Evolutionary conservation across 2,113 vertebrate genomes (phyloP), one percentile per base, ranked within the genome.

Genomic region (Mastomys coucha): DNA sequence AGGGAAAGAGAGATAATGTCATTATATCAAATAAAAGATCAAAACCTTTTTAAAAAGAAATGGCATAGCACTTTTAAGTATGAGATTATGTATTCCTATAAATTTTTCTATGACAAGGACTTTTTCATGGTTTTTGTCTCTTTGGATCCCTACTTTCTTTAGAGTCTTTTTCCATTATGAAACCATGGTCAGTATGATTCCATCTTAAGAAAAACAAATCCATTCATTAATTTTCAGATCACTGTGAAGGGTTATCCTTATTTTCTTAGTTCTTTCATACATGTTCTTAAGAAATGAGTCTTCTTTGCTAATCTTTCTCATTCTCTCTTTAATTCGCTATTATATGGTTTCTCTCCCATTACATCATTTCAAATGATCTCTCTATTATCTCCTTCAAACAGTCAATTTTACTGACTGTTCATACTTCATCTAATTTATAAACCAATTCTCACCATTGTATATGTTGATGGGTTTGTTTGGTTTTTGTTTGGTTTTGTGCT

Each of bases 231-330:
- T 56, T 70, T 51, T 95, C 49, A 16, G 69, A 26, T 63, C 0
- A 22, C 3, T 87, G 2, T 19, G 63, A 60, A 73, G 24, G 39
- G 31, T 39, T 91, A 16, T 49, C 51, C 8, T 93, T 51, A 49
- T 69, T 89, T 89, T 65, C 63, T 86, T 67, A 5, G 56, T 82
- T 88, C 14, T 73, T 92, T 88, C 22, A 72, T 6, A 89, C 26
- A 33, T 82, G 28, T 88, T 95, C 31, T 82, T 93, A 87, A 92
- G 33, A 31, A 81, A 60, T 76, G 72, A 45, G 45, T 94, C 85
- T 94, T 63, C 81, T 76, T 87, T 8, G 22, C 1, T 56, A 33
- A 76, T 76, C 58, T 76, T 96, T 80, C 36, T 85, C 26, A 82
- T n/a, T 13, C 58, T 70, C 16, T 26, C 13, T 72, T 90, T 63